Percentiles rank a stretch among this genome's conserved stretches.
Conservation (phyloP, 2,113 vertebrate species). For the Sorex araneus region DNA sequence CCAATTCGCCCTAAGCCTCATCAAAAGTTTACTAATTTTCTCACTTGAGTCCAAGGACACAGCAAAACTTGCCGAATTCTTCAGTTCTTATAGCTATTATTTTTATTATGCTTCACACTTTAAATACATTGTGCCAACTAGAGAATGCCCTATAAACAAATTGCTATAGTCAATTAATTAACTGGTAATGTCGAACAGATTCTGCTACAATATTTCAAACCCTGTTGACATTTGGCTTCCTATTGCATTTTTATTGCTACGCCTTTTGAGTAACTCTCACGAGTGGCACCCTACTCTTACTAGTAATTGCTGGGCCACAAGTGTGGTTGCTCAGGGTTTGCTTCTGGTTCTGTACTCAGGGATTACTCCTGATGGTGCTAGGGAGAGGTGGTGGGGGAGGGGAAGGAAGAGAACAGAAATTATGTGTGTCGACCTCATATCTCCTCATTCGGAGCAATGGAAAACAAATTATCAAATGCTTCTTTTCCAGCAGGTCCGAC, state of each 20-base stretch:
- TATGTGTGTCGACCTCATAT: too few relatives aligned
- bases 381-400: too few relatives aligned
- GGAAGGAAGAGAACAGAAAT: too few relatives aligned
- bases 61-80: not conserved
- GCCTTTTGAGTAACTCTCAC: not conserved
- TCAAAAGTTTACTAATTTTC: not conserved
- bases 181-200: not conserved
- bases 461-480: too few relatives aligned
- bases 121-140: not conserved
- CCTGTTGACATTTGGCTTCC: not conserved
- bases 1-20: too few relatives aligned
- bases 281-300: not conserved
- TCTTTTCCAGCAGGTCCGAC: too few relatives aligned
- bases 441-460: too few relatives aligned
- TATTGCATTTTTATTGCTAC: not conserved
- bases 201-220: accelerated
- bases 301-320: too few relatives aligned
- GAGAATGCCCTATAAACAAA: not conserved
- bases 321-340: too few relatives aligned
- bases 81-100: not conserved
- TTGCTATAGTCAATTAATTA: not conserved
- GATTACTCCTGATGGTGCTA: too few relatives aligned
- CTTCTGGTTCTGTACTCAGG: too few relatives aligned
- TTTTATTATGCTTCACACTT: not conserved
- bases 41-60: not conserved